phyloP scores from a whole-genome alignment of 1,140 invertebrate species.

The Trichonephila clavata region DNA sequence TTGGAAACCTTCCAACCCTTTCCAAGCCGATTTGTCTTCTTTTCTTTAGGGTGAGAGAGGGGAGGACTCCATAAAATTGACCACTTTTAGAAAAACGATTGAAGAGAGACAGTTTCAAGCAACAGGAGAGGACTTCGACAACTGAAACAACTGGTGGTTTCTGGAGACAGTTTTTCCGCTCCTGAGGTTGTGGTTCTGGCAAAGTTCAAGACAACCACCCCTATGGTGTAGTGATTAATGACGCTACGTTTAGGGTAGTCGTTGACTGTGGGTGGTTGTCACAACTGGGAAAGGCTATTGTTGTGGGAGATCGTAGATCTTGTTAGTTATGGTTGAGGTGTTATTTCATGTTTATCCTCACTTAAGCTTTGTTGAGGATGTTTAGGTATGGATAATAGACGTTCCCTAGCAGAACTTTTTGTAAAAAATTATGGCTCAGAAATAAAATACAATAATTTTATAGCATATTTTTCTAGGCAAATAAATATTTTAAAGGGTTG shows the following conservation, averaged over 20 bases:
- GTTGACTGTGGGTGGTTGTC: background rate
- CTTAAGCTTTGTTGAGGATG: background rate
- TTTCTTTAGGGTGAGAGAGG: background rate
- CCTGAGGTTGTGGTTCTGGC: background rate
- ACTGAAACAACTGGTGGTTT: conserved; percentile 50
- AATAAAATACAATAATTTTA: background rate
- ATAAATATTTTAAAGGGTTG: background rate
- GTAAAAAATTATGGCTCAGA: background rate
- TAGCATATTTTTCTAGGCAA: background rate
- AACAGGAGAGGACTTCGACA: background rate
- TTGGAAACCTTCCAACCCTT: conserved; percentile 27
- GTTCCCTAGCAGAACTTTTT: too few species aligned
- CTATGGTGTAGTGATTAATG: conserved; percentile 28
- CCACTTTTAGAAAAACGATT: conserved; percentile 17
- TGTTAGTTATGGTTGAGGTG: background rate
- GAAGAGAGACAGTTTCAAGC: background rate
- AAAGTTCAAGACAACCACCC: background rate
- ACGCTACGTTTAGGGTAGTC: conserved; percentile 28
- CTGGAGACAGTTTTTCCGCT: conserved; percentile 11
- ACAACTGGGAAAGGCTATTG: background rate
- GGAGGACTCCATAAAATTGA: background rate
- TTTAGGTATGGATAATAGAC: too few species aligned
- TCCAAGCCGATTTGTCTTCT: background rate
- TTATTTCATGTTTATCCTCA: background rate
- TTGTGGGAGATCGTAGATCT: background rate